Evolutionary conservation across 2,888 invertebrate genomes (phyloP).

Genomic region (Abrostola triplasia): DNA sequence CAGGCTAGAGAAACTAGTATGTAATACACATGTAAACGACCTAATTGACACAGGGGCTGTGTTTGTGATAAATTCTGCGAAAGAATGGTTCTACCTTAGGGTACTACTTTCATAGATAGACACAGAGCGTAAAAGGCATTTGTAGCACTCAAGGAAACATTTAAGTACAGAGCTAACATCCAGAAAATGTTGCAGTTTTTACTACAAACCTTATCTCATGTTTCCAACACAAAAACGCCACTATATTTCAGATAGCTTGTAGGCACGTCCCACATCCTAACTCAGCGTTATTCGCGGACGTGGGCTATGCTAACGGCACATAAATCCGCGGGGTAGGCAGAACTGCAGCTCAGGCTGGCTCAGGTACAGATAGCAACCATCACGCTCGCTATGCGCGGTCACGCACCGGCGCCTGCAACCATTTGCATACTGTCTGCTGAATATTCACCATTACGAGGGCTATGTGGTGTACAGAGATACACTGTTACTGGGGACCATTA

Average conservation of each 20-base stretch:
- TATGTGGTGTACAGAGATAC: conserved; percentile 15
- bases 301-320: conserved; percentile 43
- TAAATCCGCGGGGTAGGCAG: conserved; percentile 39
- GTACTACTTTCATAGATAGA: too few relatives aligned
- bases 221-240: conserved; percentile 8
- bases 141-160: conserved; percentile 2
- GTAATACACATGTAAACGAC: too few relatives aligned
- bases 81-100: too few relatives aligned
- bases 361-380: conserved; percentile 13
- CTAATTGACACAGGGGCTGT: too few relatives aligned
- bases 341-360: conserved; percentile 17
- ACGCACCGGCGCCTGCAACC: conserved; percentile 36
- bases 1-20: too few relatives aligned
- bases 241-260: conserved; percentile 36
- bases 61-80: too few relatives aligned
- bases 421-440: conserved; percentile 47
- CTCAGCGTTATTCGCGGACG: conserved; percentile 36
- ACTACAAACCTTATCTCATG: conserved; percentile 1
- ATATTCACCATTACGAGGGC: conserved; percentile 39
- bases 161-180: conserved; percentile 6
- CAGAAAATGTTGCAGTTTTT: background rate
- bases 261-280: conserved; percentile 33
- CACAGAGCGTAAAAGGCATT: too few relatives aligned
- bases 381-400: conserved; percentile 40
- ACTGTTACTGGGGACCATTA: conserved; percentile 11